Conservation (phyloP, 2,888 invertebrate genomes). For the Danaus chrysippus region DNA sequence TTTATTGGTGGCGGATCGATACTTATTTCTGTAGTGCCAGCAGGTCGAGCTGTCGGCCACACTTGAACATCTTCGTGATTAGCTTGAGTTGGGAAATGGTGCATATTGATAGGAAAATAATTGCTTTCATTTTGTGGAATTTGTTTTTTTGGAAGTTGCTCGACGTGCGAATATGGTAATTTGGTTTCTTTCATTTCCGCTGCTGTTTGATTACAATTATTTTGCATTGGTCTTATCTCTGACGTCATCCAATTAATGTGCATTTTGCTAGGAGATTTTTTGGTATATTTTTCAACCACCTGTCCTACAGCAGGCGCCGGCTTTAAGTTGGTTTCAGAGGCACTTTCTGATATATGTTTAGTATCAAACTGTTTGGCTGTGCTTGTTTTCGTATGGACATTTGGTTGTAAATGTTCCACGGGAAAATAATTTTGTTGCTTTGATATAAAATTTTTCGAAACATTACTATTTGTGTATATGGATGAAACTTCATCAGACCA, state of each 20-base stretch:
- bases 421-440: slow-evolving; percentile 61
- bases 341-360: slow-evolving; percentile 46
- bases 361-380: slow-evolving; percentile 54
- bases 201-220: slow-evolving; percentile 51
- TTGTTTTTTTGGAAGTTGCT: slow-evolving; percentile 52
- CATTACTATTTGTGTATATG: slow-evolving; percentile 61
- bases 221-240: slow-evolving; percentile 66
- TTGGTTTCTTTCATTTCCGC: slow-evolving; percentile 55
- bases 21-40: slow-evolving; percentile 70
- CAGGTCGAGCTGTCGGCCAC: slow-evolving; percentile 66
- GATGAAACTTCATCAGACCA: slow-evolving; percentile 66
- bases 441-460: slow-evolving; percentile 49
- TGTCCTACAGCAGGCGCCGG: slow-evolving; percentile 42
- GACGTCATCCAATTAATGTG: slow-evolving; percentile 77
- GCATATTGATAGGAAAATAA: slow-evolving; percentile 69
- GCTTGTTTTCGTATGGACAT: slow-evolving; percentile 46
- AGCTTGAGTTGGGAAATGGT: slow-evolving; percentile 60
- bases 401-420: slow-evolving; percentile 48
- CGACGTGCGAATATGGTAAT: slow-evolving; percentile 49
- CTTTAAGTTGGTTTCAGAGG: slow-evolving; percentile 47
- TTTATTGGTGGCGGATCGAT: slow-evolving; percentile 74
- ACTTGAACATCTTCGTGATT: slow-evolving; percentile 66
- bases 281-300: slow-evolving; percentile 63
- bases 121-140: slow-evolving; percentile 55
- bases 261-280: slow-evolving; percentile 70